Base-by-base conservation (phyloP, 2,888 invertebrate genomes). In the Pachydiplax longipennis region DNA sequence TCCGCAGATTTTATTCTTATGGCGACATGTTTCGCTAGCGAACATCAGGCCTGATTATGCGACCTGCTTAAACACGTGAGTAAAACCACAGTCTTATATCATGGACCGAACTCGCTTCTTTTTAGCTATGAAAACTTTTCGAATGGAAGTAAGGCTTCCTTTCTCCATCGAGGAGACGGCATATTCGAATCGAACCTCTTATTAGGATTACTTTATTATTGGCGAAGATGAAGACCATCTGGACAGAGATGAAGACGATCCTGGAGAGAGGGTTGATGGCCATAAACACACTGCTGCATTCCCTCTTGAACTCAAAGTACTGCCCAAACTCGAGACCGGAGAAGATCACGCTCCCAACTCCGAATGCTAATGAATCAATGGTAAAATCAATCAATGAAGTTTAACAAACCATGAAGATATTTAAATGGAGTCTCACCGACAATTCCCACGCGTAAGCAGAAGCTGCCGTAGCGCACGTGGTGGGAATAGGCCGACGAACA, bases 161-260 rank as follows among this genome's bases (percentile, higher is more conserved):
- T n/a, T n/a, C n/a, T n/a, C n/a, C n/a, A n/a, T n/a, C n/a, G n/a
- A n/a, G n/a, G n/a, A n/a, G n/a, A n/a, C n/a, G n/a, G n/a, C n/a
- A n/a, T n/a, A n/a, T n/a, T n/a, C n/a, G n/a, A n/a, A n/a, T n/a
- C n/a, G n/a, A n/a, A n/a, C n/a, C n/a, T n/a, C n/a, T n/a, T n/a
- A n/a, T n/a, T n/a, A n/a, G n/a, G n/a, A 31, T 94, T 93, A 96
- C 96, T 94, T 96, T 95, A 80, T 96, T 95, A 92, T 96, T 96
- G 5, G 96, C 95, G 93, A 97, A 96, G 92, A 97, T 96, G 93
- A 96, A 97, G 92, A 97, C 95, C 91, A 96, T 96, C 93, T 97
- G 96, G 83, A 95, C 95, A 92, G 97, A 96, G 92, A 96, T 95
- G 93, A 96, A 97, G 91, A 95, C 93, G 92, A 96, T 95, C 90